Evolutionary conservation across 1,140 invertebrate species (phyloP).

Genomic region (Archivesica marissinica): DNA sequence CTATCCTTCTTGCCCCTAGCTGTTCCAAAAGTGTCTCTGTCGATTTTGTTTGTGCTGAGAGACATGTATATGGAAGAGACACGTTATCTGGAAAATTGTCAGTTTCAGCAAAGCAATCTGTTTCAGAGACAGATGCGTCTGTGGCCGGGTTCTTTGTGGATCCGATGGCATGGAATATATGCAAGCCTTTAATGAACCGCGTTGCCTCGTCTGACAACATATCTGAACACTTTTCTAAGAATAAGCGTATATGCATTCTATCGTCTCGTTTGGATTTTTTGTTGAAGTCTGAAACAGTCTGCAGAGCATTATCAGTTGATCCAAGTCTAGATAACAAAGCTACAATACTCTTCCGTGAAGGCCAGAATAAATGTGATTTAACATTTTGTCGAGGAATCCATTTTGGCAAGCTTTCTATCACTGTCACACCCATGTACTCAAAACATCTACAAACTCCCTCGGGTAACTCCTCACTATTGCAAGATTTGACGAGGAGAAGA

Average conservation of each 20-base stretch:
- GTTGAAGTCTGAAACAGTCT: background rate
- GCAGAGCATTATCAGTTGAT: background rate
- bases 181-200: background rate
- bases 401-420: background rate
- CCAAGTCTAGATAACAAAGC: background rate
- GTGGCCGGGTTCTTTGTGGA: background rate
- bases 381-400: background rate
- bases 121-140: background rate
- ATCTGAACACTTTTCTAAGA: background rate
- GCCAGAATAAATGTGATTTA: background rate
- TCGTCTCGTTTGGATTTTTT: background rate
- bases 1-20: background rate
- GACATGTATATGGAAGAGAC: background rate
- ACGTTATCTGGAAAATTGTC: background rate
- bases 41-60: background rate
- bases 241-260: background rate
- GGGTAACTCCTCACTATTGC: background rate
- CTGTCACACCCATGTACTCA: background rate
- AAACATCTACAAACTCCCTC: background rate
- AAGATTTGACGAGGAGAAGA: background rate
- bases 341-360: background rate
- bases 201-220: background rate
- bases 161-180: background rate
- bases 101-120: background rate
- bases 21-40: background rate